A percentile compares a stretch with the other conserved stretches of the same genome.
These are phyloP conservation scores for Vireo griseus DNA, from an alignment of 2,797 vertebrate species.

Conservation along the genomic window DNA sequence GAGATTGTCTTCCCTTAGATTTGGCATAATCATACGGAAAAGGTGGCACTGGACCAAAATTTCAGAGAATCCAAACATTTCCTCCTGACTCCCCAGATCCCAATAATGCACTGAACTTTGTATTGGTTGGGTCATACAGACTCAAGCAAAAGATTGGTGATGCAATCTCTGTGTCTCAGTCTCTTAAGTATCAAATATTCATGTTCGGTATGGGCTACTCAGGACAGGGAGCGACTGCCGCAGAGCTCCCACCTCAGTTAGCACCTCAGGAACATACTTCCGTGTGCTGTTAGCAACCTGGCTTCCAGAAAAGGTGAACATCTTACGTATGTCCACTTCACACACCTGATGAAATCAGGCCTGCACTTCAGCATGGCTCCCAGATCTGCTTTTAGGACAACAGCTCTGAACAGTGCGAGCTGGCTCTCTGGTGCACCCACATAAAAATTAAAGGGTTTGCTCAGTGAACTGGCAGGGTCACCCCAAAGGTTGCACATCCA, in stretches of 20 bases:
- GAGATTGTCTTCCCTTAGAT: neutral
- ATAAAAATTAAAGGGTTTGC: neutral
- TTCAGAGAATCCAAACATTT: neutral
- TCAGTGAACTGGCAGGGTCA: neutral
- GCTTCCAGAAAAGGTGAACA: neutral
- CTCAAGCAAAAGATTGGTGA: neutral
- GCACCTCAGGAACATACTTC: neutral
- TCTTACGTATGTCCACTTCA: rapidly evolving
- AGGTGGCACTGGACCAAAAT: neutral
- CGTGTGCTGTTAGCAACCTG: neutral
- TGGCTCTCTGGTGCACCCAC: neutral
- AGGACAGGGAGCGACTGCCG: neutral
- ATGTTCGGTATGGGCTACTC: neutral
- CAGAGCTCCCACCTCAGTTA: neutral
- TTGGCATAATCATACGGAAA: neutral
- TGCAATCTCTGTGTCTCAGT: neutral
- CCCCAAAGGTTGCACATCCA: neutral
- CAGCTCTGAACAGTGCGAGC: neutral
- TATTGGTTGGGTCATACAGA: neutral
- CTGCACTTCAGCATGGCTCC: neutral
- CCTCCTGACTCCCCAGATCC: neutral
- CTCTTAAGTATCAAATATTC: neutral
- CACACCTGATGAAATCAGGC: neutral
- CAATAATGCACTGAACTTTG: neutral
- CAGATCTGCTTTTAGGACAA: neutral